A percentile compares a stretch with the other conserved stretches of the same genome.
Conservation (phyloP, 2,113 vertebrate genomes). For the Urocolius indicus region DNA sequence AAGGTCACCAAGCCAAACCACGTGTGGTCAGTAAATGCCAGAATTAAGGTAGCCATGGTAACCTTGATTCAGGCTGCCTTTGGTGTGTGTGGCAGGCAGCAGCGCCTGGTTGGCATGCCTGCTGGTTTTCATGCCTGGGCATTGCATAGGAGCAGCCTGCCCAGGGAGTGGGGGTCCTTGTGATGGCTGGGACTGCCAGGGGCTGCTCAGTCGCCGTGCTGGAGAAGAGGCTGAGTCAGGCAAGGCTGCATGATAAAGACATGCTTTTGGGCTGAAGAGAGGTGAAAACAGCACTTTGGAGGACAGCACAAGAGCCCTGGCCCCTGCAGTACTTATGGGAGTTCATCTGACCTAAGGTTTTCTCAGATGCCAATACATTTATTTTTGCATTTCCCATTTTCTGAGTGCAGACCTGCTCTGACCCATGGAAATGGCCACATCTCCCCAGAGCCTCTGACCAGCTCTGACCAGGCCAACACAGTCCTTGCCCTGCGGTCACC, state of each 20-base stretch:
- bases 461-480: background rate
- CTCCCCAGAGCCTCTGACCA: background rate
- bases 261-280: background rate
- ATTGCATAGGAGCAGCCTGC: background rate
- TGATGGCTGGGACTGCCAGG: background rate
- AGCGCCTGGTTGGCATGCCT: background rate
- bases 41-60: background rate
- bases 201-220: background rate
- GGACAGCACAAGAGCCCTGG: background rate
- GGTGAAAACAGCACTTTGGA: background rate
- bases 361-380: background rate
- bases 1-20: background rate
- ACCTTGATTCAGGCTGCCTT: background rate
- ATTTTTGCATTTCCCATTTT: background rate
- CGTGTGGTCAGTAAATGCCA: background rate
- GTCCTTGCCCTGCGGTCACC: background rate
- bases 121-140: background rate
- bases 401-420: background rate
- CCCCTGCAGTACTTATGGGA: rapidly evolving
- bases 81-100: background rate
- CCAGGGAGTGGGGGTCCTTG: background rate
- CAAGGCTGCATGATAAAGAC: background rate
- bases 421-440: background rate
- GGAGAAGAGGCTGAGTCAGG: background rate
- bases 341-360: background rate